Evolutionary conservation across 2,797 vertebrate genomes (phyloP).

Genomic region (Todus mexicanus): DNA sequence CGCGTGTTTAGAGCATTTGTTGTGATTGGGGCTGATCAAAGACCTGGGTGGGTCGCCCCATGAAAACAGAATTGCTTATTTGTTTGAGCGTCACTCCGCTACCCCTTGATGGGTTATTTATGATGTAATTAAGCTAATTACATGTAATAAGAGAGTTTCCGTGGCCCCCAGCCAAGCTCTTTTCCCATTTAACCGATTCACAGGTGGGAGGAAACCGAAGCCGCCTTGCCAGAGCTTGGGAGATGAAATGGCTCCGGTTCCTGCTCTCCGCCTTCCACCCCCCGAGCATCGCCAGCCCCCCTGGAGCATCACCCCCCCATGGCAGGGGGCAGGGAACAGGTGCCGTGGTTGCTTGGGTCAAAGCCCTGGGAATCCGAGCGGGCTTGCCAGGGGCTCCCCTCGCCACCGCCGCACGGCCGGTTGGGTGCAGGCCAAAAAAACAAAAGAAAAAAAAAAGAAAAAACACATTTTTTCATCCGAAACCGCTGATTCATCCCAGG

Average conservation of each 20-base stretch:
- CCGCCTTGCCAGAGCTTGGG: not conserved
- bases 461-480: not conserved
- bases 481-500: constrained; percentile 36
- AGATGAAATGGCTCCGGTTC: constrained; percentile 35
- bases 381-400: not conserved
- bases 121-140: constrained; percentile 75
- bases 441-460: not conserved
- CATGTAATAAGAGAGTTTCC: constrained; percentile 69
- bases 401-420: not conserved
- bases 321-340: not conserved
- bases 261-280: not conserved
- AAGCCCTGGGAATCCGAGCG: not conserved
- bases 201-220: constrained; percentile 66
- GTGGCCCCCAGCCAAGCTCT: constrained; percentile 67
- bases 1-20: constrained; percentile 23
- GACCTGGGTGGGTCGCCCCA: constrained; percentile 31
- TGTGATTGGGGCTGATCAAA: constrained; percentile 55
- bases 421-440: not conserved
- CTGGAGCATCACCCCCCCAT: not conserved
- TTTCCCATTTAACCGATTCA: constrained; percentile 70
- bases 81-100: constrained; percentile 67
- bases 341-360: not conserved
- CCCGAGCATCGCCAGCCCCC: not conserved
- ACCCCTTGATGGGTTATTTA: constrained; percentile 74
- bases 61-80: constrained; percentile 67